Conservation (phyloP, 1,140 invertebrate genomes). For the Drosophila ogumai region DNA sequence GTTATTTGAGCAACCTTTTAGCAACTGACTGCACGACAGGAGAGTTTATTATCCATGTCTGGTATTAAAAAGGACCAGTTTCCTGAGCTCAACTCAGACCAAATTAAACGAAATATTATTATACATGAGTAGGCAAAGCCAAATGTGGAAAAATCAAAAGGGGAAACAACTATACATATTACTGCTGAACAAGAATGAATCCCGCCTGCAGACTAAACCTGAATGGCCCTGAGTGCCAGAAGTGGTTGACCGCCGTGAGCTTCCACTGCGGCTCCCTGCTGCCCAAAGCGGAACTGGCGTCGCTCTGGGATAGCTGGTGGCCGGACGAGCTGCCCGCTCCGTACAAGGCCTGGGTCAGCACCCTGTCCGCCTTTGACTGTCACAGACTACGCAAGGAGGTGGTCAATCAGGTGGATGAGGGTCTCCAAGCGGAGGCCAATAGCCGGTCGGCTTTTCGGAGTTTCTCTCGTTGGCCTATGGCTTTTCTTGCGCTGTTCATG, state of each 20-base stretch:
- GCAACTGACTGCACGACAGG: not conserved
- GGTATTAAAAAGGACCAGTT: not conserved
- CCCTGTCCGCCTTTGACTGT: conserved; percentile 57
- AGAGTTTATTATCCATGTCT: not conserved
- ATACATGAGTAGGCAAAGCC: conserved; percentile 1
- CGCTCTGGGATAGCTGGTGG: conserved; percentile 64
- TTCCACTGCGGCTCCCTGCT: conserved; percentile 49
- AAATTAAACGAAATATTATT: not conserved
- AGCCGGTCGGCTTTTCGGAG: not conserved
- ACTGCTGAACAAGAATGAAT: conserved; percentile 42
- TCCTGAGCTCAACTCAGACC: not conserved
- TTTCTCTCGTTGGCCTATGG: not conserved
- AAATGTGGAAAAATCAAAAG: not conserved
- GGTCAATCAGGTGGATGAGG: not conserved
- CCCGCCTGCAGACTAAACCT: conserved; percentile 48
- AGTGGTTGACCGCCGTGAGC: conserved; percentile 45
- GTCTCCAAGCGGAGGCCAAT: not conserved
- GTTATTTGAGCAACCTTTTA: not conserved
- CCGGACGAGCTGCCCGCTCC: conserved; percentile 18
- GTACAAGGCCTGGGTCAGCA: conserved; percentile 28
- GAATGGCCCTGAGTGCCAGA: conserved; percentile 46
- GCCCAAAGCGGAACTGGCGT: conserved; percentile 22
- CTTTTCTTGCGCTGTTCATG: not conserved
- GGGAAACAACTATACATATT: not conserved
- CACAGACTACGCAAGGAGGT: conserved; percentile 46